Evolutionary conservation across 2,888 invertebrate genomes (phyloP), one percentile per base, ranked within the genome.

Genomic region (Macropis europaea): DNA sequence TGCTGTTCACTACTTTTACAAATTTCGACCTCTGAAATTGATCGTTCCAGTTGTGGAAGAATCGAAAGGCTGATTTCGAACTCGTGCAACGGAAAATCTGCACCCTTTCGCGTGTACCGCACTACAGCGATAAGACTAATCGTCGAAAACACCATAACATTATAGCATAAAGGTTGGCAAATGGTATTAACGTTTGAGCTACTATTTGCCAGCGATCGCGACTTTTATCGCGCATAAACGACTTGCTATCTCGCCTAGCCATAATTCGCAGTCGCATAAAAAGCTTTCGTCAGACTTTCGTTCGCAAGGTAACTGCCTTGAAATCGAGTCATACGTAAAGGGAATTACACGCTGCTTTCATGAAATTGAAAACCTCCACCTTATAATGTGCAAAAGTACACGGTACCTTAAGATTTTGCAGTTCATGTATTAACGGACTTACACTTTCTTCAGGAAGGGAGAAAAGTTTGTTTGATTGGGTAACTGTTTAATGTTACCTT

Each of bases 71-170:
- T 22, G 47, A 24, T 61, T 42, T 9, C 22, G 17, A 54, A n/a
- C 9, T 30, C 9, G 32, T 13, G 45, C 28, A 7, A 48, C 36
- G 22, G 15, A 1, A 36, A 74, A 71, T 72, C 61, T 62, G 59
- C 56, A 34, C 59, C n/a, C 50, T 38, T 22, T 50, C 38, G 24
- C 28, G 42, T 19, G 22, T 17, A n/a, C 0, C 28, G 17, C 26
- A 38, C 24, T 19, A 24, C 38, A 19, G n/a, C 36, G 50, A 62
- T 66, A 62, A 77, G 48, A 34, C 47, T 62, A 73, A 73, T 75
- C 64, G 64, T 45, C 30, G 40, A 26, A 73, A 73, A 59, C 19
- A 34, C 61, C 42, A 24, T 67, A 53, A 57, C 45, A 36, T 30
- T 36, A 7, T 36, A 36, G 11, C 13, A 28, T 76, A 62, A 69